Percentiles rank a stretch among this genome's conserved stretches.
These are phyloP conservation scores for Spinus pinus DNA, from an alignment of 2,797 vertebrate genomes.

Conservation along the genomic window DNA sequence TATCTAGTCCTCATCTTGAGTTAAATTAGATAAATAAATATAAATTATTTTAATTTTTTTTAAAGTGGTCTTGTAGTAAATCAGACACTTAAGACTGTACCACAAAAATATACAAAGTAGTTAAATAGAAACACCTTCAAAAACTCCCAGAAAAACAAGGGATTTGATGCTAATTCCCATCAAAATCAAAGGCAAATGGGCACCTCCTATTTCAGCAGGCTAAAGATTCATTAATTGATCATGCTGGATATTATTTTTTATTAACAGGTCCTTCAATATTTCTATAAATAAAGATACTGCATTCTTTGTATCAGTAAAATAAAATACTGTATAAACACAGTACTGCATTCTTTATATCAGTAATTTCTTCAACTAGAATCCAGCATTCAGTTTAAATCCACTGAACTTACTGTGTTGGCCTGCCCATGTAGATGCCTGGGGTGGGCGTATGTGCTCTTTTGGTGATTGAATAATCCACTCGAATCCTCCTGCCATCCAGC, in stretches of 20 bases:
- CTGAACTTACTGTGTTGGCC: constrained; percentile 87
- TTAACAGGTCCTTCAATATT: neutral
- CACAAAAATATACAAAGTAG: neutral
- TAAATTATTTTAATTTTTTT: neutral
- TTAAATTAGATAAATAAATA: neutral
- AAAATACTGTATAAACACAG: too few species aligned
- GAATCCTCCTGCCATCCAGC: constrained; percentile 88
- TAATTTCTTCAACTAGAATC: neutral
- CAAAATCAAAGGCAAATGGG: neutral
- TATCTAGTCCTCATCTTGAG: neutral
- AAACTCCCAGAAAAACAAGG: neutral
- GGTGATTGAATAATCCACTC: constrained; percentile 93
- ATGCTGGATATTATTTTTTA: neutral
- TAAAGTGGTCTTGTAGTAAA: neutral
- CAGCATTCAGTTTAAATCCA: neutral
- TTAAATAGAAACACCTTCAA: neutral
- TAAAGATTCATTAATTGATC: neutral
- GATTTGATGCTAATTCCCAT: neutral
- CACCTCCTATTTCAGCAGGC: neutral
- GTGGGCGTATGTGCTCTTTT: constrained; percentile 93
- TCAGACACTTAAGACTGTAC: neutral
- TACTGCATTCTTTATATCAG: neutral
- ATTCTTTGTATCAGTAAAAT: neutral
- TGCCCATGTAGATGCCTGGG: constrained; percentile 94
- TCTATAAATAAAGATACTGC: neutral